Evolutionary conservation across 2,797 vertebrate genomes (phyloP).

Genomic region (Bovichtus diacanthus): DNA sequence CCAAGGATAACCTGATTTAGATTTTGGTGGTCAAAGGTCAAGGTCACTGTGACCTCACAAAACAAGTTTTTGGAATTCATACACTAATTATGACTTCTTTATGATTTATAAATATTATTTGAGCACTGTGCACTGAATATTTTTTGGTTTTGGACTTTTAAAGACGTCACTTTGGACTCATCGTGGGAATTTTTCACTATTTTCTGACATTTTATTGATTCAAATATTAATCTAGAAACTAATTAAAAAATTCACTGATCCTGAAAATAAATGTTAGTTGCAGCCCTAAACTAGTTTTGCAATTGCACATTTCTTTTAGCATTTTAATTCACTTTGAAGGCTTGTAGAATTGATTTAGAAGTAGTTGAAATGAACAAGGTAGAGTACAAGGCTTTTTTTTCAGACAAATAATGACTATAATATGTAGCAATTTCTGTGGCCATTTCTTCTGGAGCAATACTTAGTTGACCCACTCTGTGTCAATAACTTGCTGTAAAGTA

Average conservation of each 20-base stretch:
- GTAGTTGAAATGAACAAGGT: neutral
- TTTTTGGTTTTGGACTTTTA: neutral
- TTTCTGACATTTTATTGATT: neutral
- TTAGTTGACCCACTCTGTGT: too few relatives aligned
- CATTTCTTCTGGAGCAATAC: neutral
- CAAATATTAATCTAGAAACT: neutral
- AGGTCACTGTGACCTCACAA: too few relatives aligned
- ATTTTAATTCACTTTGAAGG: neutral
- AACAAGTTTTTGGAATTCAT: too few relatives aligned
- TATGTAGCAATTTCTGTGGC: neutral
- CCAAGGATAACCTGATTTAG: too few relatives aligned
- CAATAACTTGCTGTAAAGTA: neutral
- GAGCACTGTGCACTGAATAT: neutral
- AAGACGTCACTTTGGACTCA: neutral
- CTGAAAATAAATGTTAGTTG: neutral
- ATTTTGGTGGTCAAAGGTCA: too few relatives aligned
- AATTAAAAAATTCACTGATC: neutral
- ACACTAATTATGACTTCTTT: too few relatives aligned
- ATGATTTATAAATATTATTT: too few relatives aligned
- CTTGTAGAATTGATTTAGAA: neutral
- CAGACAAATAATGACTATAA: neutral
- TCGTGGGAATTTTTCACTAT: neutral
- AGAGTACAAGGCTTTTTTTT: neutral
- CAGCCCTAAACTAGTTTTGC: neutral
- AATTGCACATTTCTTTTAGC: neutral